Conservation (phyloP, 2,888 invertebrate genomes). For the Dermolepida albohirtum region DNA sequence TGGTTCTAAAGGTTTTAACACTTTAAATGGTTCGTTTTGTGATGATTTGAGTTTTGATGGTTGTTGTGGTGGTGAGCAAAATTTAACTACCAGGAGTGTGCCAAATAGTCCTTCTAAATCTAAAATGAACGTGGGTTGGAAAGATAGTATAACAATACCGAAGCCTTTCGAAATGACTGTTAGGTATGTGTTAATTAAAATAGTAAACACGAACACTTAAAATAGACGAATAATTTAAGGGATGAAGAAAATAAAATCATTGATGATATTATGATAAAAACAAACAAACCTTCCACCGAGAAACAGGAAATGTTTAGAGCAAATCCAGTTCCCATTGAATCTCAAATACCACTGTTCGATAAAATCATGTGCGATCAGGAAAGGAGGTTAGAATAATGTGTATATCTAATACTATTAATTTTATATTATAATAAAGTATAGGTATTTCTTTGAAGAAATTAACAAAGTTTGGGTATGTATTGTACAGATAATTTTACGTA, state of each 20-base stretch:
- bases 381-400: constrained; percentile 68
- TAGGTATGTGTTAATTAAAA: constrained; percentile 66
- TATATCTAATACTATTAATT: too few species aligned
- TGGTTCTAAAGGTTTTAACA: constrained; percentile 54
- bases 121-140: constrained; percentile 59
- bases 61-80: constrained; percentile 47
- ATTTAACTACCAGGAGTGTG: constrained; percentile 67
- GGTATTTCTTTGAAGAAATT: too few species aligned
- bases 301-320: constrained; percentile 70
- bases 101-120: constrained; percentile 70
- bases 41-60: constrained; percentile 61
- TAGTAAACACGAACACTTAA: neutral
- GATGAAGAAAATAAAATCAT: constrained; percentile 75
- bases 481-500: too few species aligned
- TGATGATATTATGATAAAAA: constrained; percentile 65
- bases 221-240: constrained; percentile 62
- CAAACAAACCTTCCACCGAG: constrained; percentile 62
- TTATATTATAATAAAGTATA: too few species aligned
- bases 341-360: constrained; percentile 77
- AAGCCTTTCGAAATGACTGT: constrained; percentile 79
- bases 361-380: constrained; percentile 80
- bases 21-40: constrained; percentile 53
- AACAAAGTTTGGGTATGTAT: too few species aligned
- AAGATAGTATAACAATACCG: constrained; percentile 69
- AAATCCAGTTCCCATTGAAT: constrained; percentile 76